Evolutionary conservation across 2,113 vertebrate species (phyloP).

Genomic region (Thymallus thymallus): DNA sequence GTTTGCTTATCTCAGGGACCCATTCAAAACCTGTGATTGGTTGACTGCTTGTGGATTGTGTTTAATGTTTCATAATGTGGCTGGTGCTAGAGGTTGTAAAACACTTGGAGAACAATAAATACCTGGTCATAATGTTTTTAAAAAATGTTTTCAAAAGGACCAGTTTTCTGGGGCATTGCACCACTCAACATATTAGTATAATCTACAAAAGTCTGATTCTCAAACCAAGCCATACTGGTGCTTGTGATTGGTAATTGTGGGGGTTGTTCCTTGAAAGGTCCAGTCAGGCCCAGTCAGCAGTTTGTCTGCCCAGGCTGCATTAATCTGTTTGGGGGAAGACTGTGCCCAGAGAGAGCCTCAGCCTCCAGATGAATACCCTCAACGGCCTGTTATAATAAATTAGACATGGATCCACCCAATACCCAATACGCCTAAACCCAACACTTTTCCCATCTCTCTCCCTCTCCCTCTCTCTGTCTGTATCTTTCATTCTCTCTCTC

Average conservation of each 20-base stretch:
- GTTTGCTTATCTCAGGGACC: background rate
- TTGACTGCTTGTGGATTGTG: background rate
- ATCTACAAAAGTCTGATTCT: background rate
- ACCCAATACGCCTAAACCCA: background rate
- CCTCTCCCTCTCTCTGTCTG: background rate
- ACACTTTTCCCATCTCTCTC: background rate
- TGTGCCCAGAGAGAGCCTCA: slow-evolving; percentile 12
- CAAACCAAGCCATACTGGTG: background rate
- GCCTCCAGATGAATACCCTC: slow-evolving; percentile 27
- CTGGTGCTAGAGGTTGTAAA: background rate
- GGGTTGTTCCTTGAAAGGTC: slow-evolving; percentile 1
- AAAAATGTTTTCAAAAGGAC: background rate
- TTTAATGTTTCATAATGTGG: background rate
- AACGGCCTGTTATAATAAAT: slow-evolving; percentile 20
- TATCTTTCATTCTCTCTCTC: background rate
- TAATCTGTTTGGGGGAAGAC: background rate
- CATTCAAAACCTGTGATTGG: background rate
- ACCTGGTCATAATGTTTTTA: background rate
- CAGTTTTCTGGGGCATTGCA: background rate
- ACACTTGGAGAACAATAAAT: background rate
- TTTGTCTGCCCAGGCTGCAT: slow-evolving; percentile 7
- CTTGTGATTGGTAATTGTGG: slow-evolving; percentile 2
- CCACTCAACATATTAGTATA: background rate
- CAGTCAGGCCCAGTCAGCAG: slow-evolving; percentile 15
- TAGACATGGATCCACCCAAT: slow-evolving; percentile 4